A percentile compares a stretch with the other conserved stretches of the same genome.
Evolutionary conservation across 1,140 invertebrate species (phyloP).

Genomic region (Pogonus chalceus): DNA sequence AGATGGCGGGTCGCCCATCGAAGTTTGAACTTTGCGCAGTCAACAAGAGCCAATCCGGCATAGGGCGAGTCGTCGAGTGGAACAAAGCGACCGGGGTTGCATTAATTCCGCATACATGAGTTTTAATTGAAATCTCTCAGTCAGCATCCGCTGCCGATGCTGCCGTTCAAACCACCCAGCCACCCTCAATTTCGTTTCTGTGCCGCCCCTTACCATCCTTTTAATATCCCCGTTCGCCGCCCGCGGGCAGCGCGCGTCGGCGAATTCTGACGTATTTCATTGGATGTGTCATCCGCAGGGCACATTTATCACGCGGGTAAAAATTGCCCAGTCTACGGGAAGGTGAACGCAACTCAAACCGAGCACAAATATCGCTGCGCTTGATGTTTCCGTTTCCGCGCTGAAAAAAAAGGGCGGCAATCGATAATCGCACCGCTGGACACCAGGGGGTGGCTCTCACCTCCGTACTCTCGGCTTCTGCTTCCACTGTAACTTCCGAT

Average conservation of each 20-base stretch:
- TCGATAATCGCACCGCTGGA: background rate
- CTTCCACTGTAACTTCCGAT: no score
- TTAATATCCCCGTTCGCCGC: no score
- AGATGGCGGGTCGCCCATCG: no score
- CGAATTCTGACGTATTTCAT: conserved; percentile 6
- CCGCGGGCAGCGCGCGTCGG: background rate
- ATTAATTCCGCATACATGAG: conserved; percentile 7
- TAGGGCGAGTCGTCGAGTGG: no score
- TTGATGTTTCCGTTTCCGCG: conserved; percentile 5
- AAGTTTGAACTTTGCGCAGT: background rate
- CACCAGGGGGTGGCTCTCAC: background rate
- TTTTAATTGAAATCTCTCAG: conserved; percentile 7
- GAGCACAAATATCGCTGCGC: conserved; percentile 6
- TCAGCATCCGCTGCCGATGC: background rate
- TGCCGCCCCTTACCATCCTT: no score
- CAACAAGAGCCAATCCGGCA: no score
- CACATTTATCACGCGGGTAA: background rate
- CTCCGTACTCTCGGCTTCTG: background rate
- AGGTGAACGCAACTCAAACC: no score
- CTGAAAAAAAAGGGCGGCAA: background rate
- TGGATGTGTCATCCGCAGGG: conserved; percentile 5
- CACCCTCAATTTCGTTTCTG: background rate
- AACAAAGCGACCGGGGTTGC: no score
- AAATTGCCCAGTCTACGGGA: no score
- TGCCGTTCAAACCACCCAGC: background rate